A percentile compares a stretch with the other conserved stretches of the same genome.
Evolutionary conservation across 2,888 invertebrate species (phyloP).

Genomic region (Axea sp.): DNA sequence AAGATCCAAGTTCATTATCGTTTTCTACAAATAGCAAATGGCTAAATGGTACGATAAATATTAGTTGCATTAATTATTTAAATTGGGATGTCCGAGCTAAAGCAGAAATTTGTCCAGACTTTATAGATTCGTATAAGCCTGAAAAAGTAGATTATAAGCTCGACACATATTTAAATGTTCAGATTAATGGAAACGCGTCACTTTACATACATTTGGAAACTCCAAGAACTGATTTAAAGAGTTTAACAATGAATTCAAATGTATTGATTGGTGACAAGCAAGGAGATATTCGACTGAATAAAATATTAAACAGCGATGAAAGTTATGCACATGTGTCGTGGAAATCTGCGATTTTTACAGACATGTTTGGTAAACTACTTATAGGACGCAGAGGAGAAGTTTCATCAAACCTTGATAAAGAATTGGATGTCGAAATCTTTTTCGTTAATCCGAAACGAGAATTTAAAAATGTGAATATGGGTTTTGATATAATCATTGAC

Average conservation of each 20-base stretch:
- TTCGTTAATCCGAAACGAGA: constrained; percentile 81
- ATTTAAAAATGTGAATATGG: constrained; percentile 80
- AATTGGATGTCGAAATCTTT: constrained; percentile 79
- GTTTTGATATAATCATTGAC: constrained; percentile 82
- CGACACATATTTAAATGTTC: constrained; percentile 69
- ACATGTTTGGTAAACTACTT: constrained; percentile 73
- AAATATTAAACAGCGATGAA: constrained; percentile 77
- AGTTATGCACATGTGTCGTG: constrained; percentile 80
- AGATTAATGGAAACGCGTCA: constrained; percentile 72
- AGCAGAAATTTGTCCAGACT: constrained; percentile 42
- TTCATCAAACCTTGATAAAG: constrained; percentile 74
- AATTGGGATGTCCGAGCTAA: constrained; percentile 70
- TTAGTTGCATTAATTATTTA: constrained; percentile 68
- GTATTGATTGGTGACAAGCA: constrained; percentile 71
- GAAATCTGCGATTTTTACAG: constrained; percentile 81
- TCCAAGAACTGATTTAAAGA: constrained; percentile 78
- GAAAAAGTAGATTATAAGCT: constrained; percentile 62
- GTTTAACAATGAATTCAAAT: constrained; percentile 75
- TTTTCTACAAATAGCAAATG: constrained; percentile 38
- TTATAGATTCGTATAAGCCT: constrained; percentile 23
- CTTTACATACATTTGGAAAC: constrained; percentile 76
- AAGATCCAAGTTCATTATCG: constrained; percentile 64
- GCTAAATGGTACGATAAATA: constrained; percentile 63
- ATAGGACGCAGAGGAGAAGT: constrained; percentile 72
- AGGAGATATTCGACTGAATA: constrained; percentile 73